Conservation (phyloP, 2,113 vertebrate species). For the rabbit (Oryctolagus cuniculus) region mOryCun1.1 NC_091432.1:104821501-104822000, state of each 20-base stretch:
- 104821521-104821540: conserved; percentile 11
- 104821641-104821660: neutral
- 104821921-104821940: neutral
- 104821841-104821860: neutral
- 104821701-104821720: neutral
- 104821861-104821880: accelerated
- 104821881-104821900: neutral
- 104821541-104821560: conserved; percentile 39
- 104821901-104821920: neutral
- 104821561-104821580: neutral
- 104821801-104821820: neutral
- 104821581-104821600: neutral
- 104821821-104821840: neutral
- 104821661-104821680: neutral
- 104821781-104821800: neutral
- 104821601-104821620: neutral
- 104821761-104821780: accelerated
- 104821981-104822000: neutral
- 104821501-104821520: neutral
- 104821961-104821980: neutral
- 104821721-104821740: neutral
- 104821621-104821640: neutral
- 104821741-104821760: neutral
- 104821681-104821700: too few relatives aligned
- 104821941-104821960: neutral